Evolutionary conservation across 2,888 invertebrate species (phyloP).

Genomic region (Vannuccia rotundouncinata): DNA sequence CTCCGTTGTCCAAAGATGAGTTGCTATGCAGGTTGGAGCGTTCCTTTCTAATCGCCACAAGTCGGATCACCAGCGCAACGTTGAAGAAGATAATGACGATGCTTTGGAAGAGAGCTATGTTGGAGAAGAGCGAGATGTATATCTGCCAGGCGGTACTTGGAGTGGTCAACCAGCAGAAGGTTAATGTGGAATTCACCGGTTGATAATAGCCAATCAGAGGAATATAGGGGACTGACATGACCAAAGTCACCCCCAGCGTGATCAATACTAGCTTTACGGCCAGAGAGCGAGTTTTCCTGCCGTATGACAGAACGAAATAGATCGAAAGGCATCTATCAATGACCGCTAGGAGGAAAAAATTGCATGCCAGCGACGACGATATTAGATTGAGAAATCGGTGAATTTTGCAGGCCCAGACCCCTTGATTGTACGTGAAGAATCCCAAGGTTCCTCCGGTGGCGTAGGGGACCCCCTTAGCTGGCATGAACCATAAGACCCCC

Average conservation of each 20-base stretch:
- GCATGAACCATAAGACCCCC: not conserved
- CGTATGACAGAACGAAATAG: not conserved
- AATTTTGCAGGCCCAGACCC: not conserved
- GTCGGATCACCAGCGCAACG: not conserved
- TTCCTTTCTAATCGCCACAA: too few species aligned
- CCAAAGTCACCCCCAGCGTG: not conserved
- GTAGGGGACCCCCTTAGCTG: not conserved
- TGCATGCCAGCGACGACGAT: not conserved
- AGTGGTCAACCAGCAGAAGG: not conserved
- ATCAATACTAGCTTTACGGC: not conserved
- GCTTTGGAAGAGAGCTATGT: not conserved
- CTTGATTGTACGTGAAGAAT: not conserved
- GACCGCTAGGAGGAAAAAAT: not conserved
- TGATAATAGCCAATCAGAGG: not conserved
- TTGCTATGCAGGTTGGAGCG: too few species aligned
- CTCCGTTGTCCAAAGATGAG: too few species aligned
- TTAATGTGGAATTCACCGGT: too few species aligned
- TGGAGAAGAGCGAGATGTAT: not conserved
- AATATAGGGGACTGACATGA: not conserved
- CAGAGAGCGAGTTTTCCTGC: not conserved
- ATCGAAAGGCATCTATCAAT: not conserved
- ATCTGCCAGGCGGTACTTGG: not conserved
- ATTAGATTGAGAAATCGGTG: not conserved
- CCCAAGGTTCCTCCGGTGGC: not conserved
- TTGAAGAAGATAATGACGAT: not conserved